Conservation (phyloP, 2,797 vertebrate species). For the Harpagifer antarcticus region DNA sequence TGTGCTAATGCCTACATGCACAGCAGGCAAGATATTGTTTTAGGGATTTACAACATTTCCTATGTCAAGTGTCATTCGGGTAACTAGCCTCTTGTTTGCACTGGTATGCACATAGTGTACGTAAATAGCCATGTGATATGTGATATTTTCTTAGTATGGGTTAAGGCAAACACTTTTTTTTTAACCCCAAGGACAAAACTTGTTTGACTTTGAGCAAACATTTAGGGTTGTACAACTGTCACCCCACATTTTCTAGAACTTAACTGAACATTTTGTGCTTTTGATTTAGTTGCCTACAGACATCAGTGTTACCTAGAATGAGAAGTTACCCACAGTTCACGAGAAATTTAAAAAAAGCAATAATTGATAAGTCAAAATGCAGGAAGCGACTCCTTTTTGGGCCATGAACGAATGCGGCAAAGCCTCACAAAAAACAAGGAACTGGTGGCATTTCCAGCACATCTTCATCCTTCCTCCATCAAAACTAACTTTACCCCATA, state of each 20-base stretch:
- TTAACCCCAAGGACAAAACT: background rate
- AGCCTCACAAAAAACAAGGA: slow-evolving; percentile 49
- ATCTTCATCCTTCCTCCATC: slow-evolving; percentile 60
- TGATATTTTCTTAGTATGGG: too few species aligned
- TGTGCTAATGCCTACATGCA: too few species aligned
- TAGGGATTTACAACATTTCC: too few species aligned
- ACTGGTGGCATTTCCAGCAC: slow-evolving; percentile 61
- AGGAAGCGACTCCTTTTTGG: slow-evolving; percentile 48
- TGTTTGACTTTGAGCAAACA: slow-evolving; percentile 16
- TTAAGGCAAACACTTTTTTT: background rate
- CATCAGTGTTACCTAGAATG: slow-evolving; percentile 30
- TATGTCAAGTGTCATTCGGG: too few species aligned
- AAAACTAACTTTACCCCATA: slow-evolving; percentile 68
- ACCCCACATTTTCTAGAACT: slow-evolving; percentile 10
- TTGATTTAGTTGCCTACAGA: slow-evolving; percentile 40
- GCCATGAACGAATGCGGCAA: slow-evolving; percentile 50
- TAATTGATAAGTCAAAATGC: slow-evolving; percentile 63
- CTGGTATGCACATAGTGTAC: too few species aligned
- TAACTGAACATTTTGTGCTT: slow-evolving; percentile 28
- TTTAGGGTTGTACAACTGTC: background rate
- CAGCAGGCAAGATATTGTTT: too few species aligned
- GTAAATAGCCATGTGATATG: too few species aligned
- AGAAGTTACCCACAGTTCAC: slow-evolving; percentile 32
- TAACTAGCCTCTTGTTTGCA: too few species aligned
- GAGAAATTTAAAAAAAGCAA: slow-evolving; percentile 46